Evolutionary conservation across 2,888 invertebrate species (phyloP).

Genomic region (Himalopsyche anomala): DNA sequence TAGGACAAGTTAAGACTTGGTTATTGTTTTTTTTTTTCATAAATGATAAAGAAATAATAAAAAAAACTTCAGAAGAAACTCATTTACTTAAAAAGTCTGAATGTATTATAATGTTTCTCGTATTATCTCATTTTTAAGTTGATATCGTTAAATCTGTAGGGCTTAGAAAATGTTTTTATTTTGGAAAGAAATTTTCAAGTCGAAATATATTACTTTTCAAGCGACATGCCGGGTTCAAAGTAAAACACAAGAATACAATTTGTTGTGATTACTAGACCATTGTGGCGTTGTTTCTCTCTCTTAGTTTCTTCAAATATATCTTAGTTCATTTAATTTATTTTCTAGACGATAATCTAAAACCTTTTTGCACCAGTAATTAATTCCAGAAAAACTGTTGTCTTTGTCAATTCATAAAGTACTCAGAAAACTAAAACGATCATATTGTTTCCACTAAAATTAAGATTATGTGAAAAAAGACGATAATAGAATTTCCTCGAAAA

Average conservation of each 20-base stretch:
- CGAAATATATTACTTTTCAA: constrained; percentile 32
- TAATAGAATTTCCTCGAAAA: no score
- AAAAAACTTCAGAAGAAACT: background rate
- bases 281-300: constrained; percentile 36
- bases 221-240: constrained; percentile 39
- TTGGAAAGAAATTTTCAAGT: background rate
- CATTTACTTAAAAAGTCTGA: background rate
- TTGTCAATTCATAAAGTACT: background rate
- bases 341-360: background rate
- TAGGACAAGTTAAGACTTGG: no score
- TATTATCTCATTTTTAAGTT: constrained; percentile 17
- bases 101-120: constrained; percentile 4
- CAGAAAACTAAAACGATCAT: background rate
- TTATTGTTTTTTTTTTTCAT: background rate
- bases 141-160: constrained; percentile 2
- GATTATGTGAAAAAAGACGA: no score
- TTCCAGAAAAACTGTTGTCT: background rate
- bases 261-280: constrained; percentile 42
- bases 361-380: constrained; percentile 17
- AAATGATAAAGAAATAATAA: background rate
- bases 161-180: constrained; percentile 13
- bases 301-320: constrained; percentile 21
- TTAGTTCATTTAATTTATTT: constrained; percentile 34
- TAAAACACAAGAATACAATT: constrained; percentile 41
- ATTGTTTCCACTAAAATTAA: no score